Evolutionary conservation across 2,113 vertebrate species (phyloP).

Genomic region (Plotosus lineatus): DNA sequence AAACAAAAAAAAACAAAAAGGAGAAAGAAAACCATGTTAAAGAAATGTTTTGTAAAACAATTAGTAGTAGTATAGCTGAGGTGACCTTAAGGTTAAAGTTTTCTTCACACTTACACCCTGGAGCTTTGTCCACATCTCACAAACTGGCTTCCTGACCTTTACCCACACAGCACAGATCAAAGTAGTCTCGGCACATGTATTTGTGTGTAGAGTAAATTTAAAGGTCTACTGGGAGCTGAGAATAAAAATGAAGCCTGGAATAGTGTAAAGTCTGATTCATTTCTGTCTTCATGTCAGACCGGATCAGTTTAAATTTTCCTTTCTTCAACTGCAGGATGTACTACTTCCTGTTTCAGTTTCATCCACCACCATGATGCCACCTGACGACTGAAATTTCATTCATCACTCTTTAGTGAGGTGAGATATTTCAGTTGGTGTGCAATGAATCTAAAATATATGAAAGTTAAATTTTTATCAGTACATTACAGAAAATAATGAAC

Average conservation of each 20-base stretch:
- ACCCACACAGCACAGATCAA: conserved; percentile 9
- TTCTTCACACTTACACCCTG: neutral
- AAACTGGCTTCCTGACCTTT: conserved; percentile 44
- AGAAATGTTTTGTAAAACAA: neutral
- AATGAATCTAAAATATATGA: no score
- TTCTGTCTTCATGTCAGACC: neutral
- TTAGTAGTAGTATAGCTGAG: neutral
- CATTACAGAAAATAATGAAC: no score
- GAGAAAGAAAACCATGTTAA: neutral
- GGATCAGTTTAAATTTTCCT: neutral
- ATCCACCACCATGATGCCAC: neutral
- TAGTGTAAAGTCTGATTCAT: neutral
- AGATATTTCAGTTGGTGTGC: neutral
- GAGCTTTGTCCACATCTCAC: conserved; percentile 14
- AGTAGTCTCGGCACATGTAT: conserved; percentile 23
- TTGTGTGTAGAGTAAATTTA: neutral
- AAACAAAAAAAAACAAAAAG: neutral
- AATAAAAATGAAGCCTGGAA: neutral
- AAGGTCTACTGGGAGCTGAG: neutral
- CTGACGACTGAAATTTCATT: neutral
- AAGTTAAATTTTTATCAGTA: no score
- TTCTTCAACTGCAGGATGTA: neutral
- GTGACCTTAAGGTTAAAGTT: neutral
- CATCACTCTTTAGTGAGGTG: neutral
- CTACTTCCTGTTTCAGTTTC: neutral